Evolutionary conservation across 2,113 vertebrate genomes (phyloP).

Genomic region (Okapia johnstoni): DNA sequence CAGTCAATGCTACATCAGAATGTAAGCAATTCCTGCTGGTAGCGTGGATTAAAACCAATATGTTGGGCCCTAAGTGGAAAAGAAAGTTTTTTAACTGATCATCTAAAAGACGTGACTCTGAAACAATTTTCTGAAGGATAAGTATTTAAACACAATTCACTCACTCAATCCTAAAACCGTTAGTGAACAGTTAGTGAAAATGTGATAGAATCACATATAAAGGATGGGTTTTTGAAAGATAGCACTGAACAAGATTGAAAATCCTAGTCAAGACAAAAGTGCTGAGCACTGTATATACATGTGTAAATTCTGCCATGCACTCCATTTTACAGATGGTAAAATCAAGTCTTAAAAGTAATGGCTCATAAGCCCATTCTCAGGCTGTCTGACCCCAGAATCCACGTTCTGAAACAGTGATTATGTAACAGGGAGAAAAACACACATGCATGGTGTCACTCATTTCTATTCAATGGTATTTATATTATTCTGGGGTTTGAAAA

Average conservation of each 20-base stretch:
- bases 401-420: neutral
- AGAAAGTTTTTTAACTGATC: neutral
- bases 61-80: neutral
- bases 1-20: neutral
- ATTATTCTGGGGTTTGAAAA: slow-evolving; percentile 29
- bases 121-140: neutral
- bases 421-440: neutral
- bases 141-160: neutral
- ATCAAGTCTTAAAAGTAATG: neutral
- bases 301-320: neutral
- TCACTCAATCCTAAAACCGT: neutral
- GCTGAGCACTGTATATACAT: neutral
- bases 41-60: neutral
- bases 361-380: neutral
- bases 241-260: neutral
- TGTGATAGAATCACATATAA: neutral
- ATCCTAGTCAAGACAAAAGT: neutral
- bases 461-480: neutral
- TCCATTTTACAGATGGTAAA: neutral
- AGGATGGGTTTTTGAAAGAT: neutral
- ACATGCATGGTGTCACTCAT: neutral
- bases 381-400: neutral
- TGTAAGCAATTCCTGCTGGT: neutral
- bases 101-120: neutral
- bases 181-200: neutral